Evolutionary conservation across 2,113 vertebrate genomes (phyloP), one percentile per base, ranked within the genome.

Genomic region (Zootoca vivipara): DNA sequence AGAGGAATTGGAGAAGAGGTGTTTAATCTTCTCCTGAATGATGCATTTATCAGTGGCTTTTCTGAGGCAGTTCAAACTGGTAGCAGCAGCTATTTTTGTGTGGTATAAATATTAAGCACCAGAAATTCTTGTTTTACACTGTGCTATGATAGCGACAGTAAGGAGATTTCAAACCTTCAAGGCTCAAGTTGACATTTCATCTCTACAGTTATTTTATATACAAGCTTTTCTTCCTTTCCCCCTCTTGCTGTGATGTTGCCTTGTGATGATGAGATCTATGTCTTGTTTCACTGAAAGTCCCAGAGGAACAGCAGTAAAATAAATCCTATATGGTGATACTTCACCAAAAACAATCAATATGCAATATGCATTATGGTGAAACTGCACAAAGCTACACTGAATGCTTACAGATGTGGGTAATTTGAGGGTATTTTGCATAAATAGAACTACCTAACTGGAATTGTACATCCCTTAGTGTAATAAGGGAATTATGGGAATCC

Each of bases 21-120:
- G 3, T 81, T 91, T 85, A 90, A 91, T 92, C 33, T 91, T 91
- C 85, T 91, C 10, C 65, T 94, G 90, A 78, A 40, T 73, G 40
- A 72, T 64, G 69, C 0, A 0, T n/a, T 91, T 85, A 93, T 93
- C 90, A 88, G 75, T 82, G 84, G 77, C 24, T 92, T 92, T 85
- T 87, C 75, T 92, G 89, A 90, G 62, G 35, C n/a, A 78, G 65
- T 78, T 85, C 87, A 85, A 70, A 78, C 35, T 85, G 1, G 82
- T 92, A 90, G 38, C 28, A 91, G 87, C 35, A 90, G 89, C 89
- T 87, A 62, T 83, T 86, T 78, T 72, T 33, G 13, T 82, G 26
- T 46, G 33, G 92, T 90, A 16, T 46, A 92, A 75, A 62, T 78
- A 88, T 85, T 92, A 89, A 89, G 81, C 85, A 89, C 28, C 4